Conservation (phyloP, 2,113 vertebrate genomes). For the Myocastor coypus region DNA sequence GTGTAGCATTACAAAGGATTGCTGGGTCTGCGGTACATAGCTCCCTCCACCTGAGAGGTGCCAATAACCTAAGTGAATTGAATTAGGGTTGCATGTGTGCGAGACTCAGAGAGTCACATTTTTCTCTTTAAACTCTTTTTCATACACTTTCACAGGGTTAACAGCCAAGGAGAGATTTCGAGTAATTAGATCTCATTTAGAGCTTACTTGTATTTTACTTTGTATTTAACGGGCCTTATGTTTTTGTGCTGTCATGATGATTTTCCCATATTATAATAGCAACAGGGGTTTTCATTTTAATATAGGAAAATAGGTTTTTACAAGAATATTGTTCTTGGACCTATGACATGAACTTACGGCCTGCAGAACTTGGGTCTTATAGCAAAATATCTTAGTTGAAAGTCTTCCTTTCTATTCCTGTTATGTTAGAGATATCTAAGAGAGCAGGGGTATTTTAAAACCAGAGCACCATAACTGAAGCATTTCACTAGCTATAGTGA, state of each 20-base stretch:
- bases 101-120: not conserved
- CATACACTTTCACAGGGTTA: not conserved
- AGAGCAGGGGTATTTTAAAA: not conserved
- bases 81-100: not conserved
- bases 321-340: not conserved
- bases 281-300: conserved; percentile 6
- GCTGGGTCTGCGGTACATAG: not conserved
- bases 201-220: not conserved
- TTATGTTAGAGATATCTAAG: not conserved
- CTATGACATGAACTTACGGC: not conserved
- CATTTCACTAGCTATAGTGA: not conserved
- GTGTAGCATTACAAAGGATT: not conserved
- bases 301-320: not conserved
- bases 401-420: conserved; percentile 15
- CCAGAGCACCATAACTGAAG: not conserved
- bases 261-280: not conserved
- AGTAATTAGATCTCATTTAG: not conserved
- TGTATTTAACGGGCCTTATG: not conserved
- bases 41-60: not conserved
- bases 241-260: not conserved
- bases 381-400: not conserved
- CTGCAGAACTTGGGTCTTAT: not conserved
- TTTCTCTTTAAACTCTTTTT: not conserved
- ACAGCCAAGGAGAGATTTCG: not conserved
- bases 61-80: not conserved